A percentile compares a stretch with the other conserved stretches of the same genome.
Evolutionary conservation across 92 coral and sea anemone genomes (phyloP).

Genomic region (Palythoa caribaeorum): DNA sequence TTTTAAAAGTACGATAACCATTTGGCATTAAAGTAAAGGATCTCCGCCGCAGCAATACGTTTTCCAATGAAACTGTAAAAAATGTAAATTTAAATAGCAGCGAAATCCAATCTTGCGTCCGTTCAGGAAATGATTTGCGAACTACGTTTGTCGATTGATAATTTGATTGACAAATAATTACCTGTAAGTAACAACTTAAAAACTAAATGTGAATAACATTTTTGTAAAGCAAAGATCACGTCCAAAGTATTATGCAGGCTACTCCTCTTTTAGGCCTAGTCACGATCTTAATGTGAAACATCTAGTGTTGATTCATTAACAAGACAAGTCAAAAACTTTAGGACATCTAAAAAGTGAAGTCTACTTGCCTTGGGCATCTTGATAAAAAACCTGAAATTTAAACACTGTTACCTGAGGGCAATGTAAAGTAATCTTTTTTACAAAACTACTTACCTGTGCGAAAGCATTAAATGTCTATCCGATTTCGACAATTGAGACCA

Average conservation of each 20-base stretch:
- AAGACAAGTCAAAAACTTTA: too few relatives aligned
- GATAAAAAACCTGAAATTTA: too few relatives aligned
- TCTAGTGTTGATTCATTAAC: too few relatives aligned
- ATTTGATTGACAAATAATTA: background rate
- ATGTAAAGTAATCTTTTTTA: too few relatives aligned
- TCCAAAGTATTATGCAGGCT: background rate
- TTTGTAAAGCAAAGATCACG: conserved; percentile 5
- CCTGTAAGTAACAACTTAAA: background rate
- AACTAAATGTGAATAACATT: background rate
- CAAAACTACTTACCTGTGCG: too few relatives aligned
- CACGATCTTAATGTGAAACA: background rate
- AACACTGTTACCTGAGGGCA: too few relatives aligned
- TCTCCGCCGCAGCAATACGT: background rate
- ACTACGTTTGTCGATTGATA: background rate
- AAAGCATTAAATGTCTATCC: too few relatives aligned
- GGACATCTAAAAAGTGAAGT: too few relatives aligned
- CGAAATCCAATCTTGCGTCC: background rate
- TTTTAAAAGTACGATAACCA: too few relatives aligned
- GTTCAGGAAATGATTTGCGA: background rate
- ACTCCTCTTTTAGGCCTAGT: background rate
- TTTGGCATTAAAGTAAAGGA: too few relatives aligned
- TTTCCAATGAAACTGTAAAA: background rate
- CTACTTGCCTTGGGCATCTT: too few relatives aligned
- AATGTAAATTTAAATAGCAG: background rate
- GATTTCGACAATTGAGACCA: too few relatives aligned